Evolutionary conservation across 2,888 invertebrate genomes (phyloP), one percentile per base, ranked within the genome.

Genomic region (Frankliniella fusca): DNA sequence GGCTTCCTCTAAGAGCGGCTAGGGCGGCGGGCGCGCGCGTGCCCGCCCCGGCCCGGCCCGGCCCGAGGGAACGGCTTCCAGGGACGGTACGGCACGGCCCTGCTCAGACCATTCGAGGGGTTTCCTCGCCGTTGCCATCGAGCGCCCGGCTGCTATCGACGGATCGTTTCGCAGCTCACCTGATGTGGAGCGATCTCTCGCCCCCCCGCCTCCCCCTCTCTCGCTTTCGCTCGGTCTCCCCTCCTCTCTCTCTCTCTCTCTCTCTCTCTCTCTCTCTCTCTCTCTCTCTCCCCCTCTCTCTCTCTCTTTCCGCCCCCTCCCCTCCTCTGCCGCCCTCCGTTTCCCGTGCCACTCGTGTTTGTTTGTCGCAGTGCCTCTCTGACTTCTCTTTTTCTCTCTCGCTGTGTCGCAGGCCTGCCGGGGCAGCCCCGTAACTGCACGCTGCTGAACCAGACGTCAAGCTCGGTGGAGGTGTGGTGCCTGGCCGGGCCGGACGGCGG

Each of bases 401-500:
- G 65, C 65, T 10, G 65, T n/a, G 54, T 86, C 86, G 81, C 89
- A 95, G 96, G 95, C 84, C 93, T 94, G 87, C 96, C 96, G 70
- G 95, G 94, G 87, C 92, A 94, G 82, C 95, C 96, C 81, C 92
- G 93, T 84, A 96, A 96, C 90, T 96, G 96, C 89, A 92, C 94
- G 82, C 90, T 95, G 85, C 93, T 93, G 88, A 96, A 96, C 89
- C 94, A 94, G 88, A 96, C 96, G 23, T 93, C 93, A 86, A 94
- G 93, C 86, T 94, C 94, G 83, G 94, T 94, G 85, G 93, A 94
- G 88, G 94, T 96, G 85, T 92, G 92, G 86, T 96, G 96, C 88
- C 91, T 93, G 86, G 90, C 95, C 48, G 95, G 95, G 85, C 96
- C 95, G 89, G 96, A 96, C 89, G 96, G 96, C 83, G 96, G 96